Conservation (phyloP, 2,888 invertebrate genomes). For the Netelia melanura region DNA sequence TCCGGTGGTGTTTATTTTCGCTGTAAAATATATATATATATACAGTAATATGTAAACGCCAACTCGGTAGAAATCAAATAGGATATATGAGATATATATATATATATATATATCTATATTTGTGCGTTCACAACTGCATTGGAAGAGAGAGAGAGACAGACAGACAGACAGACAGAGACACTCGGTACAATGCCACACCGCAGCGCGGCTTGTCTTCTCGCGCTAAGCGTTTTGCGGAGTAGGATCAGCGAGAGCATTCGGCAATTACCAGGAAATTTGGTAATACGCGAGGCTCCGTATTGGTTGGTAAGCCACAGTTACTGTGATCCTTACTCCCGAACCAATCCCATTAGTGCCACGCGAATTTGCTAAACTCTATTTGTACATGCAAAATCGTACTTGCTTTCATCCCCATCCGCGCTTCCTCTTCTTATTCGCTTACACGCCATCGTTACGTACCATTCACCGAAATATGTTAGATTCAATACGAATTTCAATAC, state of each 20-base stretch:
- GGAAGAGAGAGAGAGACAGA: not conserved
- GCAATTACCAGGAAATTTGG: constrained; percentile 77
- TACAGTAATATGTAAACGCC: not conserved
- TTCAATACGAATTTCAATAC: constrained; percentile 28
- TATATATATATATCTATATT: not conserved
- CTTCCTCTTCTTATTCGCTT: constrained; percentile 17
- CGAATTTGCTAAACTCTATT: constrained; percentile 49
- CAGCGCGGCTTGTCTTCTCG: not conserved
- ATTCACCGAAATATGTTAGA: constrained; percentile 38
- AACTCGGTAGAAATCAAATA: not conserved
- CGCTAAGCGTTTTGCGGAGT: constrained; percentile 21
- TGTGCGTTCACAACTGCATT: not conserved
- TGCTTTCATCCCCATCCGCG: constrained; percentile 22
- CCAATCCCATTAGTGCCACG: constrained; percentile 74
- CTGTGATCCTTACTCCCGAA: constrained; percentile 73
- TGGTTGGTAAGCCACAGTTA: constrained; percentile 45
- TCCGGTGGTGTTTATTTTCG: not conserved
- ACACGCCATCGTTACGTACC: constrained; percentile 3
- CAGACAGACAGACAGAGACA: too few species aligned
- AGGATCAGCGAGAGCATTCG: constrained; percentile 68
- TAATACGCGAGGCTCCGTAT: constrained; percentile 61
- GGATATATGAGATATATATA: not conserved
- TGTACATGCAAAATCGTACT: constrained; percentile 4
- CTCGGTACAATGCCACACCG: not conserved
- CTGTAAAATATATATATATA: not conserved